phyloP scores from a whole-genome alignment of 2,888 invertebrate genomes.

The Arctia plantaginis region DNA sequence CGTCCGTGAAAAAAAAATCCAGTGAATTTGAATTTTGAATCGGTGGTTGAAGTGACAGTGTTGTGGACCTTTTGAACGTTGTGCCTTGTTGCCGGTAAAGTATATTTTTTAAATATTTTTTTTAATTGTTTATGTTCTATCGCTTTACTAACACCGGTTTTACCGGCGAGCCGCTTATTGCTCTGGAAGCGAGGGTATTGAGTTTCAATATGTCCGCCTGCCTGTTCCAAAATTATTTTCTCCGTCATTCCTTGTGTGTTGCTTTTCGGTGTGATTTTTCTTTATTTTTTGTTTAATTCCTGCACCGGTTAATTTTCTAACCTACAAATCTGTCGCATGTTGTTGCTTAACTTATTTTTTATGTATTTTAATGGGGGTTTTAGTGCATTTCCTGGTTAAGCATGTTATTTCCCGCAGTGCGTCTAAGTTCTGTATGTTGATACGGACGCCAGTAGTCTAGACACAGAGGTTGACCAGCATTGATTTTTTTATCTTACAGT shows the following conservation, averaged over 20 bases:
- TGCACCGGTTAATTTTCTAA: conserved; percentile 69
- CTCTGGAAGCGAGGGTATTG: conserved; percentile 78
- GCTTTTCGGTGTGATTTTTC: conserved; percentile 58
- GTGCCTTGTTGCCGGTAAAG: conserved; percentile 79
- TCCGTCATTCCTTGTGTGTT: conserved; percentile 66
- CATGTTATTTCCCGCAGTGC: conserved; percentile 60
- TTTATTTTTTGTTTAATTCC: conserved; percentile 46
- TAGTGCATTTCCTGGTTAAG: conserved; percentile 36
- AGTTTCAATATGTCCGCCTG: conserved; percentile 83
- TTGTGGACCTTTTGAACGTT: conserved; percentile 73
- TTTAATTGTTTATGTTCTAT: conserved; percentile 56
- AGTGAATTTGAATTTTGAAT: conserved; percentile 68
- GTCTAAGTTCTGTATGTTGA: conserved; percentile 51
- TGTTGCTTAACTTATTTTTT: conserved; percentile 34
- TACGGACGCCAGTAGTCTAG: conserved; percentile 56
- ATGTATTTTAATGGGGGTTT: conserved; percentile 20
- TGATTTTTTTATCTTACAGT: conserved; percentile 56
- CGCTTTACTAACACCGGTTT: conserved; percentile 59
- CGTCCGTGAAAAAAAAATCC: conserved; percentile 66
- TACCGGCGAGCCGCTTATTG: conserved; percentile 63
- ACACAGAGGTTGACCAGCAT: conserved; percentile 60
- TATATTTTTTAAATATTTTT: conserved; percentile 54
- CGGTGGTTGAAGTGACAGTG: conserved; percentile 79
- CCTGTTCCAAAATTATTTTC: conserved; percentile 75
- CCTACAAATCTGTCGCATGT: conserved; percentile 61